phyloP scores from a whole-genome alignment of 2,113 vertebrate species.

The Mustelus asterias region DNA sequence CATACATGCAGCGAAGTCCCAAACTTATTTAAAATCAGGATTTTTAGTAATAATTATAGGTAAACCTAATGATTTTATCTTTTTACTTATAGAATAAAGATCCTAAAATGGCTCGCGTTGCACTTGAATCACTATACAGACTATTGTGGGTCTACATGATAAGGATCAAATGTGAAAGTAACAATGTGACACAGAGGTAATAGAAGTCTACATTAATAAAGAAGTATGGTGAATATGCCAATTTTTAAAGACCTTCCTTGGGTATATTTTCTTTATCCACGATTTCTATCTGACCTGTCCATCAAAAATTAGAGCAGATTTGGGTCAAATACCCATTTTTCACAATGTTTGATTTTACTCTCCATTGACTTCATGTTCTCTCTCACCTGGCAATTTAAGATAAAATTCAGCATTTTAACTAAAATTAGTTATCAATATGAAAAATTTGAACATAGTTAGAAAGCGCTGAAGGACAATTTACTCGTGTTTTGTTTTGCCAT shows the following conservation, averaged over 20 bases:
- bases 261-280: neutral
- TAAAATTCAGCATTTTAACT: neutral
- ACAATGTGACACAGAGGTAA: slow-evolving; percentile 96
- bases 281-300: neutral
- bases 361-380: neutral
- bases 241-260: neutral
- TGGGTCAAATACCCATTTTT: neutral
- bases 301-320: neutral
- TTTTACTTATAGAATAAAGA: slow-evolving; percentile 81
- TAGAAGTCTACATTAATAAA: neutral
- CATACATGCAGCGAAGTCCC: neutral
- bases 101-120: slow-evolving; percentile 98
- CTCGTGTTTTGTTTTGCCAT: neutral
- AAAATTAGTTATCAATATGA: neutral
- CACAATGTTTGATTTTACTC: neutral
- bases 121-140: slow-evolving; percentile 92
- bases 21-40: neutral
- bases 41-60: neutral
- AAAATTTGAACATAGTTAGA: neutral
- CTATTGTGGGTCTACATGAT: slow-evolving; percentile 99
- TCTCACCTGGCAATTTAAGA: neutral
- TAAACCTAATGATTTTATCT: slow-evolving; percentile 25
- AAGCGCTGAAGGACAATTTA: neutral
- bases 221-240: neutral
- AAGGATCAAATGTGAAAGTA: slow-evolving; percentile 98